Conservation (phyloP, 92 coral and sea anemone genomes). For the Bergia sp. region DNA sequence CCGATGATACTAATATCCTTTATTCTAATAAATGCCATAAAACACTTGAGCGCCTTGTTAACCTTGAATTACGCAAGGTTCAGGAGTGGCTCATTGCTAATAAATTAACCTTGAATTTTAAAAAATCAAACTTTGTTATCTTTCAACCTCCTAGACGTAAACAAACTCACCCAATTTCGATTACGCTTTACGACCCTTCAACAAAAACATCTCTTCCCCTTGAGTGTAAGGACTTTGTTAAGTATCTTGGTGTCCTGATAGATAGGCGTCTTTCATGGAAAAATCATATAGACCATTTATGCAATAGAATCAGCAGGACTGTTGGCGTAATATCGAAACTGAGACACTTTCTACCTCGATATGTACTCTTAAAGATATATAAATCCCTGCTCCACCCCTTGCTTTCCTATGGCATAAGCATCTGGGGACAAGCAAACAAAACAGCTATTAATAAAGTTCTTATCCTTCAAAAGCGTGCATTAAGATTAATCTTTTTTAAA, state of each 20-base stretch:
- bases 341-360: conserved; percentile 29
- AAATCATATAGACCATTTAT: conserved; percentile 33
- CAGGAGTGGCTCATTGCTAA: conserved; percentile 15
- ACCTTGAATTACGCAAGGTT: conserved; percentile 5
- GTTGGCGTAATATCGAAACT: conserved; percentile 35
- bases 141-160: conserved; percentile 5
- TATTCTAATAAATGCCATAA: too few relatives aligned
- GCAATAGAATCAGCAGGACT: conserved; percentile 38
- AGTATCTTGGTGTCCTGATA: conserved; percentile 34
- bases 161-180: conserved; percentile 12
- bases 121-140: too few relatives aligned
- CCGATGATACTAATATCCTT: too few relatives aligned
- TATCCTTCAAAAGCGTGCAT: conserved; percentile 38
- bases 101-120: background rate
- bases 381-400: conserved; percentile 39
- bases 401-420: conserved; percentile 45
- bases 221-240: conserved; percentile 41
- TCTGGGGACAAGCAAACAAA: conserved; percentile 46
- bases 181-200: conserved; percentile 27
- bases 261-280: conserved; percentile 16
- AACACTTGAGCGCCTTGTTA: conserved; percentile 12
- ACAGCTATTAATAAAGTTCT: conserved; percentile 34
- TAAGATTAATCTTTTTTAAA: conserved; percentile 31
- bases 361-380: conserved; percentile 23
- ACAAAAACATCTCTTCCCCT: conserved; percentile 33